Conservation (phyloP, 2,113 vertebrate genomes). For the Chionomys nivalis region DNA sequence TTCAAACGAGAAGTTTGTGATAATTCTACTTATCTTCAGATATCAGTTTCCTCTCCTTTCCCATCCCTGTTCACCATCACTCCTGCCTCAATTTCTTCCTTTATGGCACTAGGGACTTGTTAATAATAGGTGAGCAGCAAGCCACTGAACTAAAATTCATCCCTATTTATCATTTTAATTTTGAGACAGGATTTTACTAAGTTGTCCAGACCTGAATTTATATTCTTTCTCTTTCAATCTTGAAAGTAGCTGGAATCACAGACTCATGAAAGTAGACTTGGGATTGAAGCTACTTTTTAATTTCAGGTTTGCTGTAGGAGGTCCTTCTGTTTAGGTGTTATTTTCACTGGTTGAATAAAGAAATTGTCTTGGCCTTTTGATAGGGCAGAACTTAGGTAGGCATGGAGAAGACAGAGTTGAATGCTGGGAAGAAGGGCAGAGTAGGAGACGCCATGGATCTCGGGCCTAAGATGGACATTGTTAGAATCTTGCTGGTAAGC, state of each 20-base stretch:
- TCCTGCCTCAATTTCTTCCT: not conserved
- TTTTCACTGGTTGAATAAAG: too few species aligned
- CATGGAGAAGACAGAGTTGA: too few species aligned
- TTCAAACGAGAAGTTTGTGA: not conserved
- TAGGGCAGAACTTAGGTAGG: too few species aligned
- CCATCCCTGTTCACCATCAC: too few species aligned
- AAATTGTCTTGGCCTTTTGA: too few species aligned
- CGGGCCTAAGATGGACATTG: too few species aligned
- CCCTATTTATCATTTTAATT: not conserved
- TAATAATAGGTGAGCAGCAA: not conserved
- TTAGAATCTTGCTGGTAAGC: too few species aligned
- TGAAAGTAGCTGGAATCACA: not conserved
- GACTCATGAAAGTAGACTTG: too few species aligned
- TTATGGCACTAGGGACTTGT: not conserved
- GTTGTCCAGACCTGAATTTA: not conserved
- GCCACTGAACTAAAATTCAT: not conserved
- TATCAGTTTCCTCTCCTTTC: not conserved
- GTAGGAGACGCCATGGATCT: too few species aligned
- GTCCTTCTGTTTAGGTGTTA: too few species aligned
- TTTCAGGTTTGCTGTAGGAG: not conserved
- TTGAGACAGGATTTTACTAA: not conserved
- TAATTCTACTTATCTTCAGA: not conserved
- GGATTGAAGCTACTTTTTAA: not conserved
- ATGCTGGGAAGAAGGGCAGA: too few species aligned
- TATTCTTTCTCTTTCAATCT: not conserved